Evolutionary conservation across 2,113 vertebrate species (phyloP), one percentile per base, ranked within the genome.

Genomic region (Pan paniscus): DNA sequence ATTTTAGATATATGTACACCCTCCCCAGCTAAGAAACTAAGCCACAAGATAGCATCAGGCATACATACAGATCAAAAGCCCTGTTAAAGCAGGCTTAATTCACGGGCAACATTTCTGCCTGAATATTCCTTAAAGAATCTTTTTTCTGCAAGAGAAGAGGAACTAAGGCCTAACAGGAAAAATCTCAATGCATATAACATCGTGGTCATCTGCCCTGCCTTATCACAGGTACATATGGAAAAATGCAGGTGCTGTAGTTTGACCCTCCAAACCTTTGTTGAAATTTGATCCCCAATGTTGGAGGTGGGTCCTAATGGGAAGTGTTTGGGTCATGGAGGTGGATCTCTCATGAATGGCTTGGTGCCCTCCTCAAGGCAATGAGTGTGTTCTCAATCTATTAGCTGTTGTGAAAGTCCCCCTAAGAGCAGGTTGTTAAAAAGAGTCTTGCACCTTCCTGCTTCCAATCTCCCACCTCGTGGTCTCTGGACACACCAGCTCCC

Each of bases 21-120:
- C 8, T 48, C 61, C 14, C 40, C 11, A 52, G 6, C 7, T 64
- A 80, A 93, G 35, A 94, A 95, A 86, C 5, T 40, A 78, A 88
- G 35, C 8, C 35, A 84, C 10, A 59, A 52, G 48, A 52, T 3
- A 55, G n/a, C 82, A 80, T 61, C 48, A 89, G 30, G 2, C 17
- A 89, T 13, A 38, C 17, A 89, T 13, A 38, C 0, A 67, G 5
- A 81, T 32, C 32, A 20, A 85, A 94, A 91, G 18, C 8, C 30
- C 55, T 94, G 32, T 75, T 55, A 5, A 89, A 48, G 38, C 8
- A 85, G 57, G 6, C 30, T 93, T 79, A 95, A 82, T 46, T 52
- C 16, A 90, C 9, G 86, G 32, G 18, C 59, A 68, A 27, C 25
- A 61, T 57, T 79, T 35, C 35, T 43, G 38, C n/a, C 59, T 43